Conservation (phyloP, 1,140 invertebrate species). For the Tetragnatha versicolor region DNA sequence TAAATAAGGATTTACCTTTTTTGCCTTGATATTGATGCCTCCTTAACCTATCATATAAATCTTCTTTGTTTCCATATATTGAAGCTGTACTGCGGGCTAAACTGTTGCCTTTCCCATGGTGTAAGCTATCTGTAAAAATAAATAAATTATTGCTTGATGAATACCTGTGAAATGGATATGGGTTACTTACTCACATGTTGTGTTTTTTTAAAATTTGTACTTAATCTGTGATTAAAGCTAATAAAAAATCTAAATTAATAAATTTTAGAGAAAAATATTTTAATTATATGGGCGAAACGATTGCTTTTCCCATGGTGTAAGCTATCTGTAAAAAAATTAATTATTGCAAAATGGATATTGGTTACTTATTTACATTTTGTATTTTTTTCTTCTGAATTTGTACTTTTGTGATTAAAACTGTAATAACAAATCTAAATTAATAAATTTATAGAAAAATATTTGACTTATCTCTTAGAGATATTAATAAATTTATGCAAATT, state of each 20-base stretch:
- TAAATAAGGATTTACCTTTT: slow-evolving; percentile 72
- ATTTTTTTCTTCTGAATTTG: too few species aligned
- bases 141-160: slow-evolving; percentile 13
- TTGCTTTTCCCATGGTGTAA: slow-evolving; percentile 54
- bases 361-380: background rate
- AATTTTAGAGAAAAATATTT: too few species aligned
- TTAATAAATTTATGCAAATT: too few species aligned
- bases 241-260: too few species aligned
- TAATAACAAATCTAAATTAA: too few species aligned
- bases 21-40: slow-evolving; percentile 94
- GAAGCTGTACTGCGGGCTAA: slow-evolving; percentile 78
- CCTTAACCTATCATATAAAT: slow-evolving; percentile 93
- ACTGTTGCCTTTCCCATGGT: slow-evolving; percentile 53
- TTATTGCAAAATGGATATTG: background rate
- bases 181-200: background rate
- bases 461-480: too few species aligned
- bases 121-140: slow-evolving; percentile 46
- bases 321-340: slow-evolving; percentile 47
- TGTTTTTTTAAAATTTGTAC: too few species aligned
- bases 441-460: too few species aligned
- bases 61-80: slow-evolving; percentile 93
- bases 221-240: too few species aligned
- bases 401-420: too few species aligned
- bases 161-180: background rate
- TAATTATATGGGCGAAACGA: slow-evolving; percentile 46